These are phyloP conservation scores for Orbicella faveolata DNA, from an alignment of 64 coral and sea anemone genomes.

Conservation along the genomic window DNA sequence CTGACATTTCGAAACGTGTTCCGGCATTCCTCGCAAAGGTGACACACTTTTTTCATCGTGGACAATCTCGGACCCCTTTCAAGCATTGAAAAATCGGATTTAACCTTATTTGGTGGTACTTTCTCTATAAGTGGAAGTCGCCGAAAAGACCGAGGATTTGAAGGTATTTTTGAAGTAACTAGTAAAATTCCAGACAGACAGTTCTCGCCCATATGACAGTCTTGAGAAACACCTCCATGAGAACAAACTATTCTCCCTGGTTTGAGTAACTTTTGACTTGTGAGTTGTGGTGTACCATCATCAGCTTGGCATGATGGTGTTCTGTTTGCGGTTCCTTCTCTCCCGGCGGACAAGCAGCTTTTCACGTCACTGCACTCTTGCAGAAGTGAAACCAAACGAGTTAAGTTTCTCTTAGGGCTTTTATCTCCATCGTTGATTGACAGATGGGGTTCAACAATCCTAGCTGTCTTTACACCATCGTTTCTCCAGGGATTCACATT, in stretches of 20 bases:
- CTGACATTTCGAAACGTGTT: background rate
- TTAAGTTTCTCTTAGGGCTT: background rate
- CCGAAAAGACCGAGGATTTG: background rate
- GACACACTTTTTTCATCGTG: background rate
- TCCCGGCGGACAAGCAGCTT: background rate
- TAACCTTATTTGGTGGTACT: background rate
- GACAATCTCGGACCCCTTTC: background rate
- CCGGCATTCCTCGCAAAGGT: background rate
- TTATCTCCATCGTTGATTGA: background rate
- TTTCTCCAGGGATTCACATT: slow-evolving; percentile 19
- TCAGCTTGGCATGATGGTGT: background rate
- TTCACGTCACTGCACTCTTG: background rate
- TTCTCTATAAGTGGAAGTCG: background rate
- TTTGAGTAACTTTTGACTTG: background rate
- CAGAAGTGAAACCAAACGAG: background rate
- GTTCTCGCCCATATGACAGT: background rate
- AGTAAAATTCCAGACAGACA: slow-evolving; percentile 2
- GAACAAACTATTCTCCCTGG: background rate
- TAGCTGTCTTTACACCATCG: background rate
- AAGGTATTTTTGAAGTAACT: background rate
- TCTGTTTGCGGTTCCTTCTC: background rate
- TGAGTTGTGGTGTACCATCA: background rate
- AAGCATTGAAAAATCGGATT: background rate
- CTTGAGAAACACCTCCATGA: too few relatives aligned
- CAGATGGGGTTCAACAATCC: background rate